Evolutionary conservation across 2,888 invertebrate genomes (phyloP).

Genomic region (Polyploca ridens): DNA sequence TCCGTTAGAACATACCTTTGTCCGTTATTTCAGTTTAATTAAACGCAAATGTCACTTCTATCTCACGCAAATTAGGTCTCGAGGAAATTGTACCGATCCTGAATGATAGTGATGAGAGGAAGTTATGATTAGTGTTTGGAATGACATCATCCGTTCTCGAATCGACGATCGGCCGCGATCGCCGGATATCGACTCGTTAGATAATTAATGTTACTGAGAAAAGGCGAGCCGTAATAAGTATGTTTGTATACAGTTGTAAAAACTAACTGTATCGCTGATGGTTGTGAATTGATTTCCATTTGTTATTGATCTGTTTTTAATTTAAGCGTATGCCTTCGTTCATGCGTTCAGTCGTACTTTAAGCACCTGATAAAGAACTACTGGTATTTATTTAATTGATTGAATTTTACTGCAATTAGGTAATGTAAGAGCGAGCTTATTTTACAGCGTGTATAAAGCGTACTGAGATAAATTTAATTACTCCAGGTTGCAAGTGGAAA

Average conservation of each 20-base stretch:
- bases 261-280: slow-evolving; percentile 1
- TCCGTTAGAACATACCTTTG: no score
- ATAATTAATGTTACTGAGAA: slow-evolving; percentile 26
- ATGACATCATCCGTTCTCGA: slow-evolving; percentile 43
- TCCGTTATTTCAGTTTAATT: neutral
- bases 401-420: neutral
- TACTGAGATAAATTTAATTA: neutral
- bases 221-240: neutral
- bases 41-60: slow-evolving; percentile 2
- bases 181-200: slow-evolving; percentile 41
- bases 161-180: slow-evolving; percentile 34
- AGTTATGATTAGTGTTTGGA: slow-evolving; percentile 15
- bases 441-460: neutral
- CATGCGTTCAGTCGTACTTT: neutral
- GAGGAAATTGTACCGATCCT: slow-evolving; percentile 32
- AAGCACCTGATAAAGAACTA: no score
- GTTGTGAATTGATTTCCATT: neutral
- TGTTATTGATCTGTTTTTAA: neutral
- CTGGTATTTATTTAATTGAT: neutral
- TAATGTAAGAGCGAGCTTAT: neutral
- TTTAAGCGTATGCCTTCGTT: neutral
- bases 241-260: neutral
- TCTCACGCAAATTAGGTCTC: slow-evolving; percentile 37
- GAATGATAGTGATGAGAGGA: slow-evolving; percentile 13
- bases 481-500: neutral